Percentiles rank a stretch among this genome's conserved stretches.
Conservation (phyloP, 2,113 vertebrate genomes). For the Promerops cafer region DNA sequence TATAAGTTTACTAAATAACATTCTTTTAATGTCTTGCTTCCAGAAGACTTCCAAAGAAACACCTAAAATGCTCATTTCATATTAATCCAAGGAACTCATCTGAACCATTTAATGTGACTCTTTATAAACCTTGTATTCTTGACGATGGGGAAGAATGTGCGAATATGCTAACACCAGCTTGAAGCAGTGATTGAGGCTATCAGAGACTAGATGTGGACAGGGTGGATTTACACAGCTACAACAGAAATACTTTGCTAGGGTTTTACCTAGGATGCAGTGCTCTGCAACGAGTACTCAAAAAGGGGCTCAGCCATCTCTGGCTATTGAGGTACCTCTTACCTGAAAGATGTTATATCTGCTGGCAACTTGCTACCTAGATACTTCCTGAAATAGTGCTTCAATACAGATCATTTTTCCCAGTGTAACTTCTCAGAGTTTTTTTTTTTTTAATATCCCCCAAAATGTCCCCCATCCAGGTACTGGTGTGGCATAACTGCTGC, state of each 20-base stretch:
- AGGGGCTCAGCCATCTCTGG: not conserved
- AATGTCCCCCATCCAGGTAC: fast-evolving
- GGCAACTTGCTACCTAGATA: not conserved
- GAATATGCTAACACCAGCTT: not conserved
- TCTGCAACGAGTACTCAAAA: not conserved
- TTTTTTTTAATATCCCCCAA: not conserved
- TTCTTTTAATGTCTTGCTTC: not conserved
- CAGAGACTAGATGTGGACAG: not conserved
- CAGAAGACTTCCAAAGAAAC: not conserved
- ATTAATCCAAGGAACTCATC: not conserved
- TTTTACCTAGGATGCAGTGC: not conserved
- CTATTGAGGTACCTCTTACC: not conserved
- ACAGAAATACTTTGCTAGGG: not conserved
- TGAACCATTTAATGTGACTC: not conserved
- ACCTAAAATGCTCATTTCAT: not conserved
- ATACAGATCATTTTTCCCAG: not conserved
- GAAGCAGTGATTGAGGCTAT: not conserved
- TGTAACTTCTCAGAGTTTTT: not conserved
- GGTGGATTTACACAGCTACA: not conserved
- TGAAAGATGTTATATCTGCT: not conserved
- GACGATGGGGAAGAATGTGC: not conserved
- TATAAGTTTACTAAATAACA: not conserved
- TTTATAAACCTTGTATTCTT: not conserved
- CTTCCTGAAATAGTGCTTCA: not conserved
- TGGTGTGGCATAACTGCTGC: not conserved